Evolutionary conservation across 2,888 invertebrate genomes (phyloP).

Genomic region (Agriopis marginaria): DNA sequence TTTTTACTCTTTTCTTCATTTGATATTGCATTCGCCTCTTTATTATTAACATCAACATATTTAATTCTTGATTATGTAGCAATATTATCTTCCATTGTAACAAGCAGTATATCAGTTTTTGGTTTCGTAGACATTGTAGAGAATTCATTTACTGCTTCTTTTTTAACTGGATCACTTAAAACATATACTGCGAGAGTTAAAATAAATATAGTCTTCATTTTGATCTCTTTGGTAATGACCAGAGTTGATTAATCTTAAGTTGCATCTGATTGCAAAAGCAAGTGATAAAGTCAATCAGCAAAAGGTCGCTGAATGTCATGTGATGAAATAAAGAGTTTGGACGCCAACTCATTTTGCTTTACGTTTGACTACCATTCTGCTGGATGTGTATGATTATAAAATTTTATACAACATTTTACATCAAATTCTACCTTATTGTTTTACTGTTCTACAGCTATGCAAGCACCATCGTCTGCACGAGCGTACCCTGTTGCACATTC

Average conservation of each 20-base stretch:
- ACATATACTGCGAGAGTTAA: neutral
- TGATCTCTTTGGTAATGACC: neutral
- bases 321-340: neutral
- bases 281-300: neutral
- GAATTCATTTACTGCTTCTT: neutral
- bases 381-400: no score
- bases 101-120: neutral
- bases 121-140: neutral
- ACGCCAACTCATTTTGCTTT: no score
- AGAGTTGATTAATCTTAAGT: neutral
- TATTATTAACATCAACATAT: no score
- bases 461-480: neutral
- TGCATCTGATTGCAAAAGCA: neutral
- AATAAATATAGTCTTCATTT: constrained; percentile 5
- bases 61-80: neutral
- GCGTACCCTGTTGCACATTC: constrained; percentile 4
- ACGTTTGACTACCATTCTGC: no score
- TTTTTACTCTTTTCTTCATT: neutral
- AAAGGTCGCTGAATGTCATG: neutral
- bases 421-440: neutral
- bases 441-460: constrained; percentile 1
- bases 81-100: no score
- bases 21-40: neutral
- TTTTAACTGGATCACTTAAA: constrained; percentile 8
- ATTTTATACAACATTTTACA: no score